phyloP scores from a whole-genome alignment of 2,113 vertebrate genomes.

The Urocolius indicus region DNA sequence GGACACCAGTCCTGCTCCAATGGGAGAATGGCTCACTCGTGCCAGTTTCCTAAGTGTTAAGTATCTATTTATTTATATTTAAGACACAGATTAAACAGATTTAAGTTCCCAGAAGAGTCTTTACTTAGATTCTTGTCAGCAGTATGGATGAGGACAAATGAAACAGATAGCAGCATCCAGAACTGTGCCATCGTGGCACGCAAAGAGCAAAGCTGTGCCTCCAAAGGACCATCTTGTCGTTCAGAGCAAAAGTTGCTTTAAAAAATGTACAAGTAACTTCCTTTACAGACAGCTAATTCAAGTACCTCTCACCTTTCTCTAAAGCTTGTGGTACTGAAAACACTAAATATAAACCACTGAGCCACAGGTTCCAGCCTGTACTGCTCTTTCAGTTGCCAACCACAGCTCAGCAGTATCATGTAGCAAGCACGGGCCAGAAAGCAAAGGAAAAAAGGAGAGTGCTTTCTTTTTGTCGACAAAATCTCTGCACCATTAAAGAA shows the following conservation, averaged over 20 bases:
- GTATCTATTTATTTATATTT: background rate
- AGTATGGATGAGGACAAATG: background rate
- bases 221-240: background rate
- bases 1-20: background rate
- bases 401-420: background rate
- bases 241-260: background rate
- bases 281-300: background rate
- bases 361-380: background rate
- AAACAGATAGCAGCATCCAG: background rate
- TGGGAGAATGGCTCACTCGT: background rate
- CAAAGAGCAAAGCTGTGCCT: background rate
- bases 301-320: background rate
- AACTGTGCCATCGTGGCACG: background rate
- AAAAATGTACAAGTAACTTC: background rate
- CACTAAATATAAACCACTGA: background rate
- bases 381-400: fast-evolving
- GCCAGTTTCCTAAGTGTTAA: background rate
- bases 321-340: background rate
- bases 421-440: background rate
- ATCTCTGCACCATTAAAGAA: background rate
- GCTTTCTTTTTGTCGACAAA: background rate
- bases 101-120: background rate
- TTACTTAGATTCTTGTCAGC: background rate
- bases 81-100: background rate
- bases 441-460: background rate